phyloP scores from a whole-genome alignment of 2,888 invertebrate species.

The Xestobium rufovillosum region DNA sequence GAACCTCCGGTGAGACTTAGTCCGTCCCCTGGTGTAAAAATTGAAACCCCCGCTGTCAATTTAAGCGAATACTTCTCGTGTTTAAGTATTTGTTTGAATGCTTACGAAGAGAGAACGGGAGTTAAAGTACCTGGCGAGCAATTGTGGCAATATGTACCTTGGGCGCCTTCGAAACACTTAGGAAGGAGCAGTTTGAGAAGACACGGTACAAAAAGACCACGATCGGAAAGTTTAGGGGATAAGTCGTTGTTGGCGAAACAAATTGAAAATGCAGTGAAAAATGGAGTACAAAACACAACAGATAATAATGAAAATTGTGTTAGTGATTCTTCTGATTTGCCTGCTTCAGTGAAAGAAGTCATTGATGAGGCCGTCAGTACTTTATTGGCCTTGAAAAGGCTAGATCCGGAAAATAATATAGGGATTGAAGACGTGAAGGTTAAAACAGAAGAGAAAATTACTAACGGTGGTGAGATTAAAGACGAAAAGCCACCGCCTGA shows the following conservation, averaged over 20 bases:
- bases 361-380: conserved; percentile 36
- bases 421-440: conserved; percentile 14
- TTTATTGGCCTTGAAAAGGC: conserved; percentile 32
- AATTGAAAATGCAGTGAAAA: too few species aligned
- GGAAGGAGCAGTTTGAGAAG: too few species aligned
- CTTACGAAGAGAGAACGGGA: conserved; percentile 66
- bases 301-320: too few species aligned
- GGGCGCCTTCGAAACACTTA: conserved; percentile 34
- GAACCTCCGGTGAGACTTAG: conserved; percentile 38
- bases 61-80: conserved; percentile 71
- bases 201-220: too few species aligned
- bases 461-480: conserved; percentile 11
- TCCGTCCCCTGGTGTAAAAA: conserved; percentile 53
- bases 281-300: too few species aligned
- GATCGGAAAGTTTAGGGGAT: too few species aligned
- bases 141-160: conserved; percentile 39
- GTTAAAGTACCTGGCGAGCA: conserved; percentile 47
- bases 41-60: conserved; percentile 65
- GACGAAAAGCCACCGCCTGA: conserved; percentile 15
- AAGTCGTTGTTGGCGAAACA: too few species aligned
- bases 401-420: conserved; percentile 39
- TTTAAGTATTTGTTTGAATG: conserved; percentile 68
- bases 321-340: too few species aligned
- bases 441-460: conserved; percentile 34
- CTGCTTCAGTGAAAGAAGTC: conserved; percentile 24